Percentiles rank a stretch among this genome's conserved stretches.
Conservation (phyloP, 2,888 invertebrate genomes). For the Lasius platythorax region DNA sequence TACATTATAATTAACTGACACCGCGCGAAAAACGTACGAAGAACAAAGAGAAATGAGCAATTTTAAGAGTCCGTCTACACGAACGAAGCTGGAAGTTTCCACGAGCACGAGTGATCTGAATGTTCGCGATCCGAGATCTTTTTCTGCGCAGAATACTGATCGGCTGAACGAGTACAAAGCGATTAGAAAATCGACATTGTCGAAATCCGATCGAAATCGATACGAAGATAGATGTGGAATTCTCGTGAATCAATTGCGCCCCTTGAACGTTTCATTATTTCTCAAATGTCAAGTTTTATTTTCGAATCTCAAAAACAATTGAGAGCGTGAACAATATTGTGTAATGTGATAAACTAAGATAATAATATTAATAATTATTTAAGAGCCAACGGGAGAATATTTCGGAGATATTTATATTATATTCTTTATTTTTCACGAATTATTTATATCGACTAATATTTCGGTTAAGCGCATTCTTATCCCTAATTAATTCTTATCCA, state of each 20-base stretch:
- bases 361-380: conserved; percentile 9
- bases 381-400: background rate
- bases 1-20: conserved; percentile 73
- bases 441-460: background rate
- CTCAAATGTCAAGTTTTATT: background rate
- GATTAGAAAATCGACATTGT: conserved; percentile 33
- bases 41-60: conserved; percentile 59
- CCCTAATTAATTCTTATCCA: background rate
- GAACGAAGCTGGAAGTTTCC: conserved; percentile 33
- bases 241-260: conserved; percentile 7
- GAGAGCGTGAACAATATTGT: background rate
- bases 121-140: conserved; percentile 3
- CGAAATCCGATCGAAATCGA: conserved; percentile 35
- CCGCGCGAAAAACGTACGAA: conserved; percentile 73
- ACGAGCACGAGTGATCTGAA: conserved; percentile 50
- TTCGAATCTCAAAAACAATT: background rate
- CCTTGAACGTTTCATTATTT: background rate
- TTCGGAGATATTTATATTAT: background rate
- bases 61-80: conserved; percentile 66
- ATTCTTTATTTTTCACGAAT: background rate
- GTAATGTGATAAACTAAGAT: background rate
- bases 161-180: conserved; percentile 39
- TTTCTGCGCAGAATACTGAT: conserved; percentile 20
- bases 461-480: background rate
- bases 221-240: background rate